These are phyloP conservation scores for Protobothrops mucrosquamatus DNA, from an alignment of 2,113 vertebrate genomes.

Conservation along the genomic window DNA sequence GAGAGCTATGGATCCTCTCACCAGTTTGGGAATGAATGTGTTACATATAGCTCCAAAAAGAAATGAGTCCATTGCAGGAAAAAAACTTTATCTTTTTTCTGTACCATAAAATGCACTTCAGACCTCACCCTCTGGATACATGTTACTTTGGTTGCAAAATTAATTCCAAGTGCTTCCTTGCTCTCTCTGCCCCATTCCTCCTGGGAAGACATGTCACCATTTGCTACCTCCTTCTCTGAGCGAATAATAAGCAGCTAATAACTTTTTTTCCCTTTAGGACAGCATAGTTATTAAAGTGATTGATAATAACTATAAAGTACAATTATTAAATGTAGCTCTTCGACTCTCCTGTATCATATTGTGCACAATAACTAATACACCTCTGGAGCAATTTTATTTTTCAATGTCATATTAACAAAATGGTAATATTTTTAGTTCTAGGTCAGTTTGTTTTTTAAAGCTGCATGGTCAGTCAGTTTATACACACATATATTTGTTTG, in stretches of 20 bases:
- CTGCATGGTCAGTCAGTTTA: background rate
- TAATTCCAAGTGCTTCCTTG: slow-evolving; percentile 10
- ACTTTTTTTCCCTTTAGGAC: background rate
- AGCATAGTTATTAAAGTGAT: background rate
- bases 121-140: slow-evolving; percentile 29
- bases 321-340: slow-evolving; percentile 8
- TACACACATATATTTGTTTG: background rate
- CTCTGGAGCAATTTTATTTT: slow-evolving; percentile 10
- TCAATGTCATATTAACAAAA: background rate
- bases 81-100: background rate
- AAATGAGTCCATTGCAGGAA: background rate
- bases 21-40: background rate
- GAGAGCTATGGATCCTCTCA: background rate
- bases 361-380: background rate
- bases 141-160: slow-evolving; percentile 4
- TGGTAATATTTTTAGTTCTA: background rate
- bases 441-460: background rate
- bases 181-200: background rate
- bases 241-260: background rate
- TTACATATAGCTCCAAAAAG: background rate
- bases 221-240: background rate
- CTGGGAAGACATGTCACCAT: slow-evolving; percentile 12
- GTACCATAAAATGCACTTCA: background rate
- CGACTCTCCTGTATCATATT: background rate
- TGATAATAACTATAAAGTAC: background rate